Evolutionary conservation across 2,113 vertebrate genomes (phyloP).

Genomic region (Ammodytes marinus): DNA sequence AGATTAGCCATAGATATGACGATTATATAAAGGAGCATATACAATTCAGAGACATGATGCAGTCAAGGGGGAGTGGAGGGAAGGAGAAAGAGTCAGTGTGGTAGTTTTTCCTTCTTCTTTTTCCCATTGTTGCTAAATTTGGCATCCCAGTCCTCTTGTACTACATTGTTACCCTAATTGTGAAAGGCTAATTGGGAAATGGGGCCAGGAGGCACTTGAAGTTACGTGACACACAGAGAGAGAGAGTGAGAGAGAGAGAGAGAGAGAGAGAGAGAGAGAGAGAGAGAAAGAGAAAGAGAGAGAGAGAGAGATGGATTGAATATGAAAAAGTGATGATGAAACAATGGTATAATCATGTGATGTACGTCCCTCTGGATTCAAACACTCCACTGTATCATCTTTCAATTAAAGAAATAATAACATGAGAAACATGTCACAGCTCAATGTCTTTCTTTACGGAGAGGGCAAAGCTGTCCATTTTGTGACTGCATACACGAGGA

Average conservation of each 20-base stretch:
- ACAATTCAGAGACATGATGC: constrained; percentile 29
- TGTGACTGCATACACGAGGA: neutral
- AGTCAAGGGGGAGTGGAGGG: constrained; percentile 15
- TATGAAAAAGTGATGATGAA: neutral
- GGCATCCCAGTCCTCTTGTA: constrained; percentile 86
- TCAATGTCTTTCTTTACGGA: constrained; percentile 20
- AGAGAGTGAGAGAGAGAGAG: constrained; percentile 1
- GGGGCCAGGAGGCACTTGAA: constrained; percentile 75
- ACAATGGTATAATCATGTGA: constrained; percentile 20
- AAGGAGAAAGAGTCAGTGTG: constrained; percentile 12
- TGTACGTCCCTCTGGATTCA: constrained; percentile 12
- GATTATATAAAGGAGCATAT: constrained; percentile 37
- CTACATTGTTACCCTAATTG: constrained; percentile 86
- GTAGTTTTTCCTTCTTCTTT: constrained; percentile 60
- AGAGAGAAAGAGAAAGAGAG: neutral
- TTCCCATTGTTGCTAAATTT: constrained; percentile 81
- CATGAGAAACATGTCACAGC: constrained; percentile 29
- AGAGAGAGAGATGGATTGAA: constrained; percentile 1
- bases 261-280: neutral
- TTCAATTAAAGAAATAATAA: constrained; percentile 52
- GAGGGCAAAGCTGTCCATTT: constrained; percentile 21
- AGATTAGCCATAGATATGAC: constrained; percentile 11
- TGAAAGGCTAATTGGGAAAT: constrained; percentile 83
- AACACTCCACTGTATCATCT: constrained; percentile 28
- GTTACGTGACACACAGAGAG: constrained; percentile 48